Evolutionary conservation across 2,113 vertebrate genomes (phyloP).

Genomic region (Pardalotus punctatus): DNA sequence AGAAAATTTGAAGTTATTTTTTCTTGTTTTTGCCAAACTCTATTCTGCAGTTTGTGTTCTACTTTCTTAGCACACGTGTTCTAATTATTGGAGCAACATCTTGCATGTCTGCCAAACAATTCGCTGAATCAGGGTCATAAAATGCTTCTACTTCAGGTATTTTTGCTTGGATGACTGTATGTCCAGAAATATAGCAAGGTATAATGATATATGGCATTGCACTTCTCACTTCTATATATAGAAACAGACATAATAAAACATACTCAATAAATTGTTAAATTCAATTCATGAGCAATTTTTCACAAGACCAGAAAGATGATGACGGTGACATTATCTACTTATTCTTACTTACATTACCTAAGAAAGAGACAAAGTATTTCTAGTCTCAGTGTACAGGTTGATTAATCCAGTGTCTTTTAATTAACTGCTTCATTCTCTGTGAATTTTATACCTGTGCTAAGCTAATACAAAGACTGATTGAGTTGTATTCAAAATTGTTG

Average conservation of each 20-base stretch:
- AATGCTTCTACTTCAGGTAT: not conserved
- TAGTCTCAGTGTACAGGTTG: not conserved
- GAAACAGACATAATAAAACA: not conserved
- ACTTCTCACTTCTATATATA: not conserved
- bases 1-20: not conserved
- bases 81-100: not conserved
- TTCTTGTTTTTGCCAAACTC: not conserved
- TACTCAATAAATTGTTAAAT: not conserved
- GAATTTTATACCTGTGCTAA: not conserved
- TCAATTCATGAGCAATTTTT: not conserved
- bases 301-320: not conserved
- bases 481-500: not conserved
- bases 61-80: not conserved
- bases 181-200: not conserved
- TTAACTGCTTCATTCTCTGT: not conserved
- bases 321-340: not conserved
- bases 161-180: not conserved
- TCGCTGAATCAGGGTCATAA: not conserved
- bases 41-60: not conserved
- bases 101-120: not conserved
- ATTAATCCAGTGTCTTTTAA: not conserved
- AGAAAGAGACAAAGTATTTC: not conserved
- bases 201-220: not conserved
- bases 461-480: not conserved
- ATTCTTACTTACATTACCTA: not conserved